Base-by-base conservation (phyloP, 1,140 invertebrate species). In the Nephotettix cincticeps region DNA sequence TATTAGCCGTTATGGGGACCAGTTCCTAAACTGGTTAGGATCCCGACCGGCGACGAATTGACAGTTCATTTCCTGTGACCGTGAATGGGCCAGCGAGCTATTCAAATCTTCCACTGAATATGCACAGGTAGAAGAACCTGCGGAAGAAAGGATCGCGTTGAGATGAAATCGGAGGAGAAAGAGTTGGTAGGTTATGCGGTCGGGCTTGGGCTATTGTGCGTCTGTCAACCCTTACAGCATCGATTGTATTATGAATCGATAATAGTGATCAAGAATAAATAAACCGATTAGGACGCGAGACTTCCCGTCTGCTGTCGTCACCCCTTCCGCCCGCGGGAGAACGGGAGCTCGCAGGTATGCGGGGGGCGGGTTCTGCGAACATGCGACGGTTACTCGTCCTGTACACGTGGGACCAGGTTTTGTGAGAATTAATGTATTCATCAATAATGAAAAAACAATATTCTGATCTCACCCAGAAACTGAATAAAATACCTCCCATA, bases 231-330 rank as follows among this genome's bases (percentile, higher is more conserved):
- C 13, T n/a, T 54, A 54, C 47, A 54, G 19, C 47, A 54, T 54
- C 47, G 47, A 54, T 54, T 54, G 47, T 54, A 54, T 54, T n/a
- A 54, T 54, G 21, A 21, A 54, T 54, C 47, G 47, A 54, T 54
- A 4, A 54, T 54, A 21, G 36, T 17, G 47, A 54, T 54, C 47
- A 21, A 54, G 47, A 21, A 54, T 54, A 54, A 54, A 54, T 54
- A 54, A 54, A 54, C 47, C 47, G 47, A 54, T 54, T 54, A 54
- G n/a, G 47, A 54, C 9, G 47, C 47, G 47, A 54, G 47, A 54
- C 47, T 54, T 54, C 47, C 47, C 11, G 47, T 54, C 21, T 11
- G 47, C 47, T 54, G 47, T 54, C 47, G 23, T 54, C 47, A 21
- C 47, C 11, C 47, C 19, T 14, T 21, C 47, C 9, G n/a, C n/a